Evolutionary conservation across 2,888 invertebrate species (phyloP).

Genomic region (Celastrina argiolus): DNA sequence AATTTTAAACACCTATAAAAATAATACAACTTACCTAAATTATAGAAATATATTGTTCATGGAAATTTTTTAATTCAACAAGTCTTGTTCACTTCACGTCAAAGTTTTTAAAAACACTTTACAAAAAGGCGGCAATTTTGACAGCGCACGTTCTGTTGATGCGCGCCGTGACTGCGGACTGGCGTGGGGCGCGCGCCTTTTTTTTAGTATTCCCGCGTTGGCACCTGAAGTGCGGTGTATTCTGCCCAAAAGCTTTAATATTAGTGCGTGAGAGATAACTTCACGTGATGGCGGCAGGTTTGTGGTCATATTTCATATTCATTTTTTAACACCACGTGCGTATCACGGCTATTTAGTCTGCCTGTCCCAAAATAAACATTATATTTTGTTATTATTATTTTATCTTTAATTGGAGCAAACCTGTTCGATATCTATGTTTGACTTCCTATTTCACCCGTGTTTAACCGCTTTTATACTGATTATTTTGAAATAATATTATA

Average conservation of each 20-base stretch:
- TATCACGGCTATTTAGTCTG: constrained; percentile 5
- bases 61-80: neutral
- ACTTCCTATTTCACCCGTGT: neutral
- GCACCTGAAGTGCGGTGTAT: constrained; percentile 46
- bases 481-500: neutral
- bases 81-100: constrained; percentile 25
- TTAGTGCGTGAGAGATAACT: constrained; percentile 45
- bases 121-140: constrained; percentile 39
- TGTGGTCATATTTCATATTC: constrained; percentile 28
- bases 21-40: neutral
- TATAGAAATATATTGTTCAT: neutral
- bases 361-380: neutral
- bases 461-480: neutral
- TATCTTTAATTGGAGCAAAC: neutral
- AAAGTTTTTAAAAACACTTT: constrained; percentile 27
- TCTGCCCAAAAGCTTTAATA: constrained; percentile 51
- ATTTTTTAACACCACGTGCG: constrained; percentile 25
- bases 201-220: constrained; percentile 43
- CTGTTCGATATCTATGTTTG: neutral
- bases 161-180: constrained; percentile 51
- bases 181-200: constrained; percentile 37
- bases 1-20: neutral
- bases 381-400: neutral
- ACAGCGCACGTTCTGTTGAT: constrained; percentile 44
- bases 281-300: constrained; percentile 52